These are phyloP conservation scores for Orchestes rusci DNA, from an alignment of 2,888 invertebrate genomes.

Conservation along the genomic window DNA sequence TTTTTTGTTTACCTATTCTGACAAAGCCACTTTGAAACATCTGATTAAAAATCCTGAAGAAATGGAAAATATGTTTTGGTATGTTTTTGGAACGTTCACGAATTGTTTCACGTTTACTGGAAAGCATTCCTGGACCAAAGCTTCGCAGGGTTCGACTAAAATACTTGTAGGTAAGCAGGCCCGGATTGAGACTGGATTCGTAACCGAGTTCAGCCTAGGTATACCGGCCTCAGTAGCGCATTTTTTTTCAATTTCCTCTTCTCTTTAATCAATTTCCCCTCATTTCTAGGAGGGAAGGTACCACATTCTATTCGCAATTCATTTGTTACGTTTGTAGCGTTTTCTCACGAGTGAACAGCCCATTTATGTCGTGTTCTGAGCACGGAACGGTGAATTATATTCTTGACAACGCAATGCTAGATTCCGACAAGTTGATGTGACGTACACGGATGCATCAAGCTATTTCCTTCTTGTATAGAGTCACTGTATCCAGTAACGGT, in stretches of 20 bases:
- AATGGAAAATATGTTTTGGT: conserved; percentile 82
- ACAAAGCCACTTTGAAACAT: conserved; percentile 59
- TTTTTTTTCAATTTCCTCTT: not conserved
- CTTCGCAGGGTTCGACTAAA: conserved; percentile 61
- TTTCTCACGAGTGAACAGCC: no score
- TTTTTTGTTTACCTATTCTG: conserved; percentile 67
- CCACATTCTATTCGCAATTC: not conserved
- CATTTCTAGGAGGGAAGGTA: no score
- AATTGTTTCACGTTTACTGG: conserved; percentile 69
- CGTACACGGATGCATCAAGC: no score
- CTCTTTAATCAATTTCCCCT: no score
- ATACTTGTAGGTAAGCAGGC: conserved; percentile 66
- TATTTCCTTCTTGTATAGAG: no score
- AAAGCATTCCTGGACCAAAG: conserved; percentile 63
- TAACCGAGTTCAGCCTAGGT: not conserved
- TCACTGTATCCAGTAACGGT: no score
- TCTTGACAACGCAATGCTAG: no score
- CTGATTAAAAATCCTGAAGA: conserved; percentile 62
- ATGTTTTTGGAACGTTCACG: conserved; percentile 78
- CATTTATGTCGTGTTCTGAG: no score
- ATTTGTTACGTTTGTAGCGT: no score
- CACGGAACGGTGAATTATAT: no score
- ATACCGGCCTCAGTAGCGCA: not conserved
- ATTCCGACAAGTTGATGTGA: no score
- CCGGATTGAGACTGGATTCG: no score